Base-by-base conservation (phyloP, 2,113 vertebrate species). In the Bubo bubo region DNA sequence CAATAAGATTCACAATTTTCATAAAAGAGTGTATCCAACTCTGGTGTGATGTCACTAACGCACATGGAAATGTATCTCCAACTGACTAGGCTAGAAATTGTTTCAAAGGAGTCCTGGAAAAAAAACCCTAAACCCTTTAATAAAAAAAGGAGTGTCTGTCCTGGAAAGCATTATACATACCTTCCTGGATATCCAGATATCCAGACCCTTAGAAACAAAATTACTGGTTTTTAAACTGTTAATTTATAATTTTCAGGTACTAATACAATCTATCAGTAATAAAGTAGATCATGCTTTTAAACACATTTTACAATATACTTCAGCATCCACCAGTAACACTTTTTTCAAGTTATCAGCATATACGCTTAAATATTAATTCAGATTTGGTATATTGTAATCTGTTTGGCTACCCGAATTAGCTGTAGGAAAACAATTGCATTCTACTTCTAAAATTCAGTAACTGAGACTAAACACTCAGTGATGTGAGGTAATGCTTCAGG, bases 81-180 rank as follows among this genome's bases (percentile, higher is more conserved):
- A 88, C 5, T 39, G 58, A 59, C 8, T 45, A 53, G 26, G 14
- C 13, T 72, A 67, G 28, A 71, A 81, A 67, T 12, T 24, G 12
- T 74, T 87, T 79, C 50, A 59, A 67, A 84, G 12, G 16, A 74
- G 13, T 45, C 62, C 32, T 66, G 30, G 12, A 19, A 70, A 35
- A 50, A 43, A 39, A 76, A 10, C 14, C 3, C 2, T 2, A 1
- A 43, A 0, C 4, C 7, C 3, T 34, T 55, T n/a, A 43, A 71
- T 50, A 82, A 52, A 43, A 59, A 80, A 52, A 64, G 4, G 10
- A 34, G 3, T 41, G 4, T 56, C 23, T 76, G 6, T 56, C 35
- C 32, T 70, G n/a, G 26, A 91, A 76, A 56, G 12, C 4, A 37
- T 58, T 74, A 37, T 8, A 62, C 9, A 21, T 66, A 60, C 15